Conservation (phyloP, 2,888 invertebrate genomes). For the Yponomeuta cagnagella region DNA sequence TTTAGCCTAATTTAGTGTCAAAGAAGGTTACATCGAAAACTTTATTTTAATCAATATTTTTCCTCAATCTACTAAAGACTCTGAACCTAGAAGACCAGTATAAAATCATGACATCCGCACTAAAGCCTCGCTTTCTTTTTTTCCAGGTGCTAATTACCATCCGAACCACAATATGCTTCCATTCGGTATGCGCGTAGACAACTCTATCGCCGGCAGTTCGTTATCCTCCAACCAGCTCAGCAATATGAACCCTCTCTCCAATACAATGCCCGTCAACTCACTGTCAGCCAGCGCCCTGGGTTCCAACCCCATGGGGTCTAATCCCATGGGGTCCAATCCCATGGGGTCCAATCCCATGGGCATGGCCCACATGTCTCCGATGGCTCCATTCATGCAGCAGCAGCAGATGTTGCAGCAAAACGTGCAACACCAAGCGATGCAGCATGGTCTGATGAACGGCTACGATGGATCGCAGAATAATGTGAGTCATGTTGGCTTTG, state of each 20-base stretch:
- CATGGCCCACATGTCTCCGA: slow-evolving; percentile 21
- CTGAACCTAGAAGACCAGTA: too few relatives aligned
- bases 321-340: slow-evolving; percentile 25
- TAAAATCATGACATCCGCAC: not conserved
- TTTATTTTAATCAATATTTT: too few relatives aligned
- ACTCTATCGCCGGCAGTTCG: slow-evolving; percentile 28
- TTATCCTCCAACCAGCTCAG: slow-evolving; percentile 12
- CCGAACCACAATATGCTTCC: slow-evolving; percentile 67
- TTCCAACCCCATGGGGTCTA: slow-evolving; percentile 22
- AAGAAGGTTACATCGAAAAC: too few relatives aligned
- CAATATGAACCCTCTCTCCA: slow-evolving; percentile 15
- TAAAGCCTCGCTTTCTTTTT: slow-evolving; percentile 9
- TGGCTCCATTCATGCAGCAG: slow-evolving; percentile 30
- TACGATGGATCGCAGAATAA: slow-evolving; percentile 52
- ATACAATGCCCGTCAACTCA: slow-evolving; percentile 33
- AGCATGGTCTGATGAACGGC: slow-evolving; percentile 52
- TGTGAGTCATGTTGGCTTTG: slow-evolving; percentile 36
- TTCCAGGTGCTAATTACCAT: slow-evolving; percentile 72
- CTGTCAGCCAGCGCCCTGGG: slow-evolving; percentile 29
- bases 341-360: slow-evolving; percentile 22
- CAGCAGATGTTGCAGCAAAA: slow-evolving; percentile 16
- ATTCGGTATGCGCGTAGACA: slow-evolving; percentile 71
- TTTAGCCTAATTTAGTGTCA: too few relatives aligned
- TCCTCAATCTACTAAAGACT: too few relatives aligned
- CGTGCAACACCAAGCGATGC: slow-evolving; percentile 35